phyloP scores from a whole-genome alignment of 2,797 vertebrate species.

The Echeneis naucrates region DNA sequence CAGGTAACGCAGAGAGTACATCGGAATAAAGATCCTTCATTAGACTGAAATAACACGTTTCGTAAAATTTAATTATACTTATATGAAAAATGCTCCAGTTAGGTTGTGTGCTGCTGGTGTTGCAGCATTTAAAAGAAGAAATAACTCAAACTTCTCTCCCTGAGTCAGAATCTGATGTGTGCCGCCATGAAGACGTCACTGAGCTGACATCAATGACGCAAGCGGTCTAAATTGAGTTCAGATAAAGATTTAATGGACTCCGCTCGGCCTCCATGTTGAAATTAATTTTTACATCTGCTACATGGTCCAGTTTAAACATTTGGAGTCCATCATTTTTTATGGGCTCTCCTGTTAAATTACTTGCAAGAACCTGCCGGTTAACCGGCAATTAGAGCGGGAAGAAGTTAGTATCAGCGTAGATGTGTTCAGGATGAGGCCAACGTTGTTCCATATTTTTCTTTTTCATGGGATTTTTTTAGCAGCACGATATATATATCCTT shows the following conservation, averaged over 20 bases:
- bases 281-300: slow-evolving; percentile 26
- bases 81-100: not conserved
- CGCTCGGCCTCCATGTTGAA: slow-evolving; percentile 19
- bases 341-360: slow-evolving; percentile 1
- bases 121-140: not conserved
- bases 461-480: not conserved
- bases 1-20: no score
- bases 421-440: not conserved
- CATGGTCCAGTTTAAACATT: slow-evolving; percentile 11
- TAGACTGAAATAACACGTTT: no score
- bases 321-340: slow-evolving; percentile 32
- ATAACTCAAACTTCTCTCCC: no score
- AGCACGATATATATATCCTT: not conserved
- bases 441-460: not conserved
- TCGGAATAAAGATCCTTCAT: no score
- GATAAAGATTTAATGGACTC: slow-evolving; percentile 41
- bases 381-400: slow-evolving; percentile 2
- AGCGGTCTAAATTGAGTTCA: slow-evolving; percentile 36
- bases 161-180: no score
- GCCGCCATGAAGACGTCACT: slow-evolving; percentile 18
- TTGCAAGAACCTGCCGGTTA: slow-evolving; percentile 13
- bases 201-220: slow-evolving; percentile 36
- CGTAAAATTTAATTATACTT: no score
- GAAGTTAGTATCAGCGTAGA: not conserved
- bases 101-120: not conserved